Base-by-base conservation (phyloP, 2,797 vertebrate species). In the Oophaga sylvatica region DNA sequence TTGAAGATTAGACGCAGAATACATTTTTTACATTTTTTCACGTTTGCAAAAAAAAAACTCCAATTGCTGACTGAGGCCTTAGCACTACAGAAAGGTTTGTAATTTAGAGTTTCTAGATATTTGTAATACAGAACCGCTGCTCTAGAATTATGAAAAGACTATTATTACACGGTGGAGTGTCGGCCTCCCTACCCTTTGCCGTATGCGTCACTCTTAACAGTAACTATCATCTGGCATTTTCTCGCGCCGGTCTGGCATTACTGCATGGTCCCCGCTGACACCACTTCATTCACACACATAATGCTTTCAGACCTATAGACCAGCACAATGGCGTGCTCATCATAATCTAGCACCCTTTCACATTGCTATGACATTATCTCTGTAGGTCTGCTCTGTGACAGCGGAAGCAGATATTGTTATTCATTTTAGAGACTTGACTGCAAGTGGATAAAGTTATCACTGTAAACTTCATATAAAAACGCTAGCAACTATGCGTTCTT, bases 331-430 rank as follows among this genome's bases (percentile, higher is more conserved):
- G 56, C 70, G 76, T 57, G 79, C 62, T 89, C 79, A 82, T 89
- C 84, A 86, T 86, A 82, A 89, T 85, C 68, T 80, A 84, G 75
- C 48, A 82, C 84, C 80, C 70, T 84, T 81, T 80, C 60, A 57
- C 75, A 75, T 76, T 81, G 57, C 45, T 31, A 31, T 86, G 84
- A 77, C 87, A 89, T 84, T 85, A 88, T 89, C 83, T 41, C 48
- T 78, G n/a, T 41, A 73, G 17, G 35, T 35, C 57, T 68, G 22
- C 59, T 56, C n/a, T 57, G 76, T 68, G 65, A 84, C 26, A 26
- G 73, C 4, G 5, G 22, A 76, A 57, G 70, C 59, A 31, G 65
- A 81, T 76, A 17, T 88, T 78, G 65, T 68, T 75, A 63, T 63
- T n/a, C 68, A 31, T 76, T 85, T 65, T 57, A 67, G 20, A 80